Evolutionary conservation across 2,113 vertebrate genomes (phyloP).

Genomic region (Crotalus viridis): DNA sequence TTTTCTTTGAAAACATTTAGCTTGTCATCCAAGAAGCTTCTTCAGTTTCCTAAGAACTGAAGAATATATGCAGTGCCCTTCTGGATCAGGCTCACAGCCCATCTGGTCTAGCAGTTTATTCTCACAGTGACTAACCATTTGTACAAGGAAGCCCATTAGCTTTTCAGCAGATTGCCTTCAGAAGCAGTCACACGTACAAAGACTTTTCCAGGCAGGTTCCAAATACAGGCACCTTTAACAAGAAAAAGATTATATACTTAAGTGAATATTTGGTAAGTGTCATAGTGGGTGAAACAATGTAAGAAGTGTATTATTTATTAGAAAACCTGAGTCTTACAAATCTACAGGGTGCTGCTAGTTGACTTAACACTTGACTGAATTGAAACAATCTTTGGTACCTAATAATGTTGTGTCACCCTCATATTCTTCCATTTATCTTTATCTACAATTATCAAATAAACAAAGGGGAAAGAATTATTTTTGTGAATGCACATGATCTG

Average conservation of each 20-base stretch:
- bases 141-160: not conserved
- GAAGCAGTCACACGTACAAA: not conserved
- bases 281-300: not conserved
- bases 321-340: not conserved
- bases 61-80: not conserved
- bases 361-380: not conserved
- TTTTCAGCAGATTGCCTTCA: not conserved
- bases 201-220: not conserved
- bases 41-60: not conserved
- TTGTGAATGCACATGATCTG: not conserved
- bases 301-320: not conserved
- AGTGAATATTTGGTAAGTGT: not conserved
- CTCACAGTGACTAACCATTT: not conserved
- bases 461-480: not conserved
- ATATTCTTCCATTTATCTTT: not conserved
- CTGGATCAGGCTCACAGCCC: not conserved
- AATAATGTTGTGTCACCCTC: not conserved
- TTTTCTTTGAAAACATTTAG: not conserved
- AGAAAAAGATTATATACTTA: not conserved
- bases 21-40: no score
- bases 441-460: not conserved
- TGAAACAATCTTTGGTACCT: not conserved
- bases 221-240: not conserved
- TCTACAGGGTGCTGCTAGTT: not conserved
- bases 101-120: not conserved